A percentile compares a stretch with the other conserved stretches of the same genome.
phyloP scores from a whole-genome alignment of 2,113 vertebrate species.

The Galemys pyrenaicus region DNA sequence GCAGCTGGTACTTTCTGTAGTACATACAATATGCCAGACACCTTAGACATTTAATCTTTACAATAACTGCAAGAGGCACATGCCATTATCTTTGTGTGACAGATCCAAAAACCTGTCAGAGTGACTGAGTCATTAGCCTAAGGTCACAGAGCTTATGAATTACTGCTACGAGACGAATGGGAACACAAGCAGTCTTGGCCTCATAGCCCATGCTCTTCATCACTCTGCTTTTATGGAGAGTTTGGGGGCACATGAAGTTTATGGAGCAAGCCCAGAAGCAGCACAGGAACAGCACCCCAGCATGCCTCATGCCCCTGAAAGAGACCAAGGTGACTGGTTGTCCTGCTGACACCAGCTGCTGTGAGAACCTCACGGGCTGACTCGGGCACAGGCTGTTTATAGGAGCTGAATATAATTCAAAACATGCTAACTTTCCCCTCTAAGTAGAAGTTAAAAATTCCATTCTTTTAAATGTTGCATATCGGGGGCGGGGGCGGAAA shows the following conservation, averaged over 20 bases:
- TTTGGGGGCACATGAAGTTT: background rate
- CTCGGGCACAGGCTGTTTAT: background rate
- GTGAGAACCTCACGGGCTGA: no score
- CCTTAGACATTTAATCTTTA: background rate
- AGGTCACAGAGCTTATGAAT: background rate
- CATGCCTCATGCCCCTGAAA: background rate
- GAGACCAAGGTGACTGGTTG: no score
- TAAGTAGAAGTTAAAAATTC: background rate
- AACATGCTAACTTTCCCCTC: background rate
- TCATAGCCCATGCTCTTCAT: background rate
- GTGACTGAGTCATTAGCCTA: background rate
- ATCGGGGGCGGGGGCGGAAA: no score
- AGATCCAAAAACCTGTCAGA: background rate
- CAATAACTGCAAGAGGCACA: background rate
- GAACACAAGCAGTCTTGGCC: background rate
- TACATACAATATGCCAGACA: background rate
- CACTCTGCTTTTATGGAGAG: background rate
- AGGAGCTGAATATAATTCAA: background rate
- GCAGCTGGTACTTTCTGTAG: background rate
- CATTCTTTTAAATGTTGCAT: background rate
- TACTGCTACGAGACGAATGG: background rate
- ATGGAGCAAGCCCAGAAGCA: background rate
- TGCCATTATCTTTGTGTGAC: background rate
- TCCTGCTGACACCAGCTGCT: background rate
- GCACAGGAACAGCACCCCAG: background rate